Evolutionary conservation across 2,888 invertebrate species (phyloP), one percentile per base, ranked within the genome.

Genomic region (Elmis aenea): DNA sequence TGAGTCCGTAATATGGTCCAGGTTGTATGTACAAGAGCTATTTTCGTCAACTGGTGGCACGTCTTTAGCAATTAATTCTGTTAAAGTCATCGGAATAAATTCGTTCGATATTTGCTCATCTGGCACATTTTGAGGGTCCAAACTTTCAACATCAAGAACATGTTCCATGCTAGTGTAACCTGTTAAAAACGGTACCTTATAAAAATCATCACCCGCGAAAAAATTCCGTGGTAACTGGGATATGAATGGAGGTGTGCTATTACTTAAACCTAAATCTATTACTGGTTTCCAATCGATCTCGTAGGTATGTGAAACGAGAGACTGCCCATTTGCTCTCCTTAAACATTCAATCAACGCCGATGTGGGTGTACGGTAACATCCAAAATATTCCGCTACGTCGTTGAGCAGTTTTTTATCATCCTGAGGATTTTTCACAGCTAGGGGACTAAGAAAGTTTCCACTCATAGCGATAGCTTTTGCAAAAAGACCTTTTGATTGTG

Each of bases 121-220:
- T 20, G 80, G 75, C 28, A 75, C 72, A 26, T 74, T 71, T 22
- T 74, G 73, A 16, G 73, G 70, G 28, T 76, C 76, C 23, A 77
- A 70, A 13, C 76, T 61, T n/a, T 69, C 69, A 28, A 70, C 62
- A 10, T 79, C 71, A 1, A 87, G 61, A 4, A 81, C 83, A 51
- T 85, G 84, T 66, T 89, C 89, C 81, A 87, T 88, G 50, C 83
- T 81, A 0, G 88, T 87, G 51, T 79, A 87, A 1, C 86, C 86
- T 4, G 55, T 54, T 50, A 89, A 62, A 8, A 87, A 56, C 0
- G 88, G 86, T 1, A 87, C 80, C 33, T 81, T 77, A 38, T 77
- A 73, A 45, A 77, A 78, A 15, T 73, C 72, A 5, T 79, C 82
- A 32, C 69, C 71, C 46, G 76, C 74, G 39, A 85, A 77, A 31